Base-by-base conservation (phyloP, 30 jellyfish, hydroid and myxozoan species). In the Chrysaora quinquecirrha region DNA sequence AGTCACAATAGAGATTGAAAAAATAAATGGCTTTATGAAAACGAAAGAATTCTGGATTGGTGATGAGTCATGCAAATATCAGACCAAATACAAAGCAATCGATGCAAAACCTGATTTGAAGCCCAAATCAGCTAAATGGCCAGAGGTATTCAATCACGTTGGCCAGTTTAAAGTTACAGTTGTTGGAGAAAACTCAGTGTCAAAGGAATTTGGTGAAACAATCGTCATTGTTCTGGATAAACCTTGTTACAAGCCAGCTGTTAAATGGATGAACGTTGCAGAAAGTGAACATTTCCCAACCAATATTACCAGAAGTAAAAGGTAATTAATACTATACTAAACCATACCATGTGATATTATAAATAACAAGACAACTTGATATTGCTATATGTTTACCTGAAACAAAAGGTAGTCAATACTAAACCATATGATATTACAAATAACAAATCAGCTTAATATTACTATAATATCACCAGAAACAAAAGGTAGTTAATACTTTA, bases 211-310 rank as follows among this genome's bases (percentile, higher is more conserved):
- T 2, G 96, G 80, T n/a, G 4, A 50, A 19, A 87, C 96, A n/a
- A 56, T 35, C 38, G 90, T 87, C 14, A 61, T 43, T n/a, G 85
- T 87, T 58, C 54, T 73, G 54, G 96, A 87, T 34, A 77, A 76
- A 52, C 96, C 96, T 0, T 87, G 96, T 52, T 34, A 69, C 29
- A 47, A 65, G 50, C 96, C 96, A 43, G 54, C 43, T 34, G 35
- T 87, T 3, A 62, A 30, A 6, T 87, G 91, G 91, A 48, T 20
- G 21, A 82, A 67, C 24, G 31, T 78, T 29, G 27, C 34, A n/a
- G 58, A 28, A 11, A 25, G 2, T 12, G 19, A 12, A 32, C 10
- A 3, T 10, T 24, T 38, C 30, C 83, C 87, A 3, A 46, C 75
- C 21, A 64, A 69, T 31, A 46, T 64, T n/a, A 84, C 84, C 0